These are phyloP conservation scores for Dione juno DNA, from an alignment of 2,888 invertebrate genomes.

Conservation along the genomic window DNA sequence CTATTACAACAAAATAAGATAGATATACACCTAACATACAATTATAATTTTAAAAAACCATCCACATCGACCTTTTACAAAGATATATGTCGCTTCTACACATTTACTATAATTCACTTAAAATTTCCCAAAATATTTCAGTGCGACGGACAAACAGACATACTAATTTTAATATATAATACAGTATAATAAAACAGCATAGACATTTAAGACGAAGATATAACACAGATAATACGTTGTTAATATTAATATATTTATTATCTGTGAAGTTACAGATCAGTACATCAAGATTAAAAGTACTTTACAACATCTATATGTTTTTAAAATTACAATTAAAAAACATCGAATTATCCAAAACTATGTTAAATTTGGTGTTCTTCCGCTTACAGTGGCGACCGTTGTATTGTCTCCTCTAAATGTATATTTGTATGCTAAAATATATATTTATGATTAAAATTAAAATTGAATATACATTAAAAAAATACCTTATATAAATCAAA, in stretches of 20 bases:
- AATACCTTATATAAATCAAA: too few species aligned
- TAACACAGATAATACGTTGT: conserved; percentile 18
- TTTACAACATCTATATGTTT: conserved; percentile 39
- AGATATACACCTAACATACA: conserved; percentile 15
- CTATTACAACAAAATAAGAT: conserved; percentile 16
- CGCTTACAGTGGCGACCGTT: conserved; percentile 41
- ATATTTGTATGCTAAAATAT: not conserved
- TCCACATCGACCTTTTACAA: conserved; percentile 1
- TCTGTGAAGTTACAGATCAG: conserved; percentile 32
- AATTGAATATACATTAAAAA: too few species aligned
- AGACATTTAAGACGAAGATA: conserved; percentile 5
- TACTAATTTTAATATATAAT: not conserved
- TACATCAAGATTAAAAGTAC: conserved; percentile 23
- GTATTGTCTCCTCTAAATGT: conserved; percentile 29
- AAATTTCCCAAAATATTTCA: not conserved
- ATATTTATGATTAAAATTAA: not conserved
- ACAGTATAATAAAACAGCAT: not conserved
- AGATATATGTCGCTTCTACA: not conserved
- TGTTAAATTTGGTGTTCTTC: conserved; percentile 60
- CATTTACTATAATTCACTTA: not conserved
- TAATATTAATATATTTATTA: conserved; percentile 25
- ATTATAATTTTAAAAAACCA: not conserved
- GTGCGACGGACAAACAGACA: conserved; percentile 16
- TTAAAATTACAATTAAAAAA: conserved; percentile 34
- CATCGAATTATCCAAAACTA: conserved; percentile 39